Evolutionary conservation across 2,113 vertebrate species (phyloP).

Genomic region (Hemichromis elongatus): DNA sequence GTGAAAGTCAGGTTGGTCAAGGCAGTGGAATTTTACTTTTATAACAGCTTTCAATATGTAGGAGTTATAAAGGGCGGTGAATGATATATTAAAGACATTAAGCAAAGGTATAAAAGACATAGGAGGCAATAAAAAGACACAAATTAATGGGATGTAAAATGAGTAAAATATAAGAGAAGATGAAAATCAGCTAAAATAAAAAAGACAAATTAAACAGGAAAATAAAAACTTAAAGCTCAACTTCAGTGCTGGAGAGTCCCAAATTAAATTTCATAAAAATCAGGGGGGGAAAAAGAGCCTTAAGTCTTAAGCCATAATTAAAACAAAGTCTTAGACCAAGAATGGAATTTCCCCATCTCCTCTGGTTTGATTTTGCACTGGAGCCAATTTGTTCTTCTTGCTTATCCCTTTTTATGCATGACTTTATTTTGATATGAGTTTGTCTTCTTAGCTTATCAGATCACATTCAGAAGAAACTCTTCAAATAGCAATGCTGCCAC

Average conservation of each 20-base stretch:
- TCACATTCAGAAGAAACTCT: conserved; percentile 87
- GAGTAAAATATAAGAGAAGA: not conserved
- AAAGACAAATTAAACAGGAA: not conserved
- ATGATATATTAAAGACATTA: not conserved
- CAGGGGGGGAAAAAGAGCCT: rapidly evolving
- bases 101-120: not conserved
- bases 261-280: not conserved
- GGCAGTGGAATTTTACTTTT: not conserved
- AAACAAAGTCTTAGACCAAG: not conserved
- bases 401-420: not conserved
- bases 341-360: not conserved
- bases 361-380: not conserved
- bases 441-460: conserved; percentile 84
- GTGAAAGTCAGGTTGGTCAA: not conserved
- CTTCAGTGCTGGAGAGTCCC: not conserved
- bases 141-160: not conserved
- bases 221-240: not conserved
- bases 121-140: not conserved
- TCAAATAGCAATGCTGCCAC: conserved; percentile 76
- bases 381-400: not conserved
- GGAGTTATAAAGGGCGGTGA: not conserved
- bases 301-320: not conserved
- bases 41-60: not conserved
- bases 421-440: not conserved
- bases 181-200: not conserved